Evolutionary conservation across 2,888 invertebrate genomes (phyloP).

Genomic region (Tenthredo distinguenda): DNA sequence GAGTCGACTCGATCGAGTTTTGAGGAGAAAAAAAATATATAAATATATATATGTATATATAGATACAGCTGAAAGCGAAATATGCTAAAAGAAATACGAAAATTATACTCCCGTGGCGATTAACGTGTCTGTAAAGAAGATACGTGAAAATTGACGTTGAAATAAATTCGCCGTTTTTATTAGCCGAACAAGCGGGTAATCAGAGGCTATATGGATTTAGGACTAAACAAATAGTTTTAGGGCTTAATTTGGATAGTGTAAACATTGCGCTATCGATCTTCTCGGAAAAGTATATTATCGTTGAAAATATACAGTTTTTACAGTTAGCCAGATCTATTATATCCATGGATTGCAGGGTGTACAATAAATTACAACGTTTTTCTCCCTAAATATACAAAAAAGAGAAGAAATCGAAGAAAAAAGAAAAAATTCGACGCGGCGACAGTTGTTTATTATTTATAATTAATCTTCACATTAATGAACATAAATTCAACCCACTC

Average conservation of each 20-base stretch:
- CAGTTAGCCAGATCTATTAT: background rate
- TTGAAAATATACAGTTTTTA: slow-evolving; percentile 4
- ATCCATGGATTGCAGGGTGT: background rate
- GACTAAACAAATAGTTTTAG: slow-evolving; percentile 7
- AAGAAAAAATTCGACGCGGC: background rate
- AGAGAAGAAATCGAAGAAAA: background rate
- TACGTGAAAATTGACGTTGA: background rate
- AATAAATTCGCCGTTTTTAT: background rate
- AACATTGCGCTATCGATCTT: slow-evolving; percentile 24
- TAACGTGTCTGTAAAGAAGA: background rate
- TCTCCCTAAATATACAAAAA: background rate
- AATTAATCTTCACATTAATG: background rate
- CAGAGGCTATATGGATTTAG: background rate
- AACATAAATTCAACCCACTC: background rate
- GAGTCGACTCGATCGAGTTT: background rate
- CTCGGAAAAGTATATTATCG: slow-evolving; percentile 16
- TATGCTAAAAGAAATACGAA: background rate
- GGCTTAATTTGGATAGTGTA: slow-evolving; percentile 19
- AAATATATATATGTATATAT: background rate
- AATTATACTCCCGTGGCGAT: background rate
- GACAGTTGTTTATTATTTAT: background rate
- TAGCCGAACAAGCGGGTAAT: background rate
- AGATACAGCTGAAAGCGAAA: background rate
- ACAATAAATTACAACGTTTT: background rate
- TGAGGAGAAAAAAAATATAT: background rate